These are phyloP conservation scores for Ptiloglossa arizonensis DNA, from an alignment of 1,140 invertebrate genomes.

Conservation along the genomic window DNA sequence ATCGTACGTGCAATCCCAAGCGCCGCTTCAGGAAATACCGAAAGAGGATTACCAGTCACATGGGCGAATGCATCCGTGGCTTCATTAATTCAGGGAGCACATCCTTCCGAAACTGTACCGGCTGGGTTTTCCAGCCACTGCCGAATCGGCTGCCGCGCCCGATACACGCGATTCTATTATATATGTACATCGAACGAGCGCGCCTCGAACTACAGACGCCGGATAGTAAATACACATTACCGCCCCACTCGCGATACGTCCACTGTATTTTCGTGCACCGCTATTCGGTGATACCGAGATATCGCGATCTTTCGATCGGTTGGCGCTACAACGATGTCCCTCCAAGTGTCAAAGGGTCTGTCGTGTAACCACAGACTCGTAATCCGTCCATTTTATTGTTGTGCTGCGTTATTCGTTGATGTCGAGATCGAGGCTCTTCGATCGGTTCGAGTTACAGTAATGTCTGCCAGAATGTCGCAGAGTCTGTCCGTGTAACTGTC, in stretches of 20 bases:
- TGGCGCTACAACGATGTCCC: neutral
- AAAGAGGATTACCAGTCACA: constrained; percentile 62
- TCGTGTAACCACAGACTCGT: too few relatives aligned
- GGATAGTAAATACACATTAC: constrained; percentile 23
- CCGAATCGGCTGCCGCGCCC: neutral
- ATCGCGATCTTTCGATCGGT: neutral
- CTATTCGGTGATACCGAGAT: neutral
- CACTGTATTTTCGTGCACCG: neutral
- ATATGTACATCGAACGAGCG: neutral
- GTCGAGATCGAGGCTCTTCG: too few relatives aligned
- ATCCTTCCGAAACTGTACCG: constrained; percentile 44
- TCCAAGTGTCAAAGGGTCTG: too few relatives aligned
- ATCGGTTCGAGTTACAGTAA: too few relatives aligned
- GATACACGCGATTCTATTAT: neutral
- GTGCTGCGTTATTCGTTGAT: too few relatives aligned
- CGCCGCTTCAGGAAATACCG: constrained; percentile 48
- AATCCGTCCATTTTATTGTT: too few relatives aligned
- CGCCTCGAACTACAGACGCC: neutral
- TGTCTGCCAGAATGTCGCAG: too few relatives aligned
- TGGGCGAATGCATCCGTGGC: constrained; percentile 57
- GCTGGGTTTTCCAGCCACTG: constrained; percentile 18
- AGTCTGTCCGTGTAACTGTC: too few relatives aligned
- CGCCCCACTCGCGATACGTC: neutral
- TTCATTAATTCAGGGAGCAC: constrained; percentile 61
- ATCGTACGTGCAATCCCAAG: constrained; percentile 57